A percentile compares a stretch with the other conserved stretches of the same genome.
Evolutionary conservation across 2,113 vertebrate species (phyloP).

Genomic region (Oceanodroma tethys): DNA sequence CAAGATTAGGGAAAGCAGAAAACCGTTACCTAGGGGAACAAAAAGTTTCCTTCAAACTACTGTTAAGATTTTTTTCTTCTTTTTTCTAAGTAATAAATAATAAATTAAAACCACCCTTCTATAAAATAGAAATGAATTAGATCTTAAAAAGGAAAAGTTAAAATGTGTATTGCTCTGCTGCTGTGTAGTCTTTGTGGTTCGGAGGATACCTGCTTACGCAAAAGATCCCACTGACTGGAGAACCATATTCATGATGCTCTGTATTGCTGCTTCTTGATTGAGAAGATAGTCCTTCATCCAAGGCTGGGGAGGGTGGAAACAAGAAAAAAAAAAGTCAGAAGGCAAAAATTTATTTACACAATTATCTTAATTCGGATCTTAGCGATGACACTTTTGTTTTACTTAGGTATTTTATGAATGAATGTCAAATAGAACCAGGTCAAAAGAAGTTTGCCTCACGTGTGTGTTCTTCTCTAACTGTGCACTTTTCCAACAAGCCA

Average conservation of each 20-base stretch:
- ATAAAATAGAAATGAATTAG: neutral
- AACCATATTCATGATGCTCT: neutral
- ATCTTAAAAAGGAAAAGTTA: neutral
- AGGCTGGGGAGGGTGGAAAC: too few species aligned
- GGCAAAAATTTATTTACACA: neutral
- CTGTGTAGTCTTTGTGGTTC: neutral
- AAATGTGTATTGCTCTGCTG: neutral
- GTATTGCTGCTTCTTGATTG: fast-evolving
- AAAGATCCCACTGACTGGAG: neutral
- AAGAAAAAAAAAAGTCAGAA: neutral
- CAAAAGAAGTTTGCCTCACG: neutral
- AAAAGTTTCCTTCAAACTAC: neutral
- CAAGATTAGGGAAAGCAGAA: neutral
- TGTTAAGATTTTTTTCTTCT: neutral
- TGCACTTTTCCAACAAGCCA: neutral
- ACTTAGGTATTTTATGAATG: neutral
- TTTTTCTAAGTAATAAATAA: neutral
- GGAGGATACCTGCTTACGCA: neutral
- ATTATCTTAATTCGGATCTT: neutral
- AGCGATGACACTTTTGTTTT: neutral
- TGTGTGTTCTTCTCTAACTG: neutral
- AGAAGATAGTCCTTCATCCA: neutral
- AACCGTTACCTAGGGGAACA: neutral
- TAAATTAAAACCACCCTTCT: neutral
- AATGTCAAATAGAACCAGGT: neutral